Evolutionary conservation across 2,888 invertebrate genomes (phyloP).

Genomic region (Ephialtes manifestator): DNA sequence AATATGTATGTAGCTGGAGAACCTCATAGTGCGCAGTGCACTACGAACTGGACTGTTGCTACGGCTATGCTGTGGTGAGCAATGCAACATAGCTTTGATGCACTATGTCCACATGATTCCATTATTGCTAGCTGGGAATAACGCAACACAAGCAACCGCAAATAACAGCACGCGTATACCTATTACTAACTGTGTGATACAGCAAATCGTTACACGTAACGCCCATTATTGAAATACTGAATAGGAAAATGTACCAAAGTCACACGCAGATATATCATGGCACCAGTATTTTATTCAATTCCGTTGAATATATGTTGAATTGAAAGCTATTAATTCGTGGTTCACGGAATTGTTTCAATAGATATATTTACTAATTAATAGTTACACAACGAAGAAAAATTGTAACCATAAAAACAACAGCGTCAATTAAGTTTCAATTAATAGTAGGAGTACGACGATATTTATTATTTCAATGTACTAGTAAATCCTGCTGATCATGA

Average conservation of each 20-base stretch:
- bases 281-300: too few relatives aligned
- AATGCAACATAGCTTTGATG: background rate
- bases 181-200: background rate
- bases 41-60: background rate
- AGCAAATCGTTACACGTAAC: background rate
- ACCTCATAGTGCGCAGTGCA: background rate
- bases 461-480: too few relatives aligned
- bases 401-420: too few relatives aligned
- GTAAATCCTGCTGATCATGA: too few relatives aligned
- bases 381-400: too few relatives aligned
- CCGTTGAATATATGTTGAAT: too few relatives aligned
- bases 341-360: too few relatives aligned
- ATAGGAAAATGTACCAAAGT: background rate
- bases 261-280: too few relatives aligned
- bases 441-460: too few relatives aligned
- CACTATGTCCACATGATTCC: background rate
- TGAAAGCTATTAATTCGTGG: too few relatives aligned
- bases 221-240: background rate
- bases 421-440: too few relatives aligned
- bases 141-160: background rate
- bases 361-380: too few relatives aligned
- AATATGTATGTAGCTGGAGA: background rate
- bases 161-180: background rate
- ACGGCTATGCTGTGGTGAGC: background rate
- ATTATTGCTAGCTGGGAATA: background rate